Evolutionary conservation across 2,113 vertebrate species (phyloP).

Genomic region (Hiodon tergisus): DNA sequence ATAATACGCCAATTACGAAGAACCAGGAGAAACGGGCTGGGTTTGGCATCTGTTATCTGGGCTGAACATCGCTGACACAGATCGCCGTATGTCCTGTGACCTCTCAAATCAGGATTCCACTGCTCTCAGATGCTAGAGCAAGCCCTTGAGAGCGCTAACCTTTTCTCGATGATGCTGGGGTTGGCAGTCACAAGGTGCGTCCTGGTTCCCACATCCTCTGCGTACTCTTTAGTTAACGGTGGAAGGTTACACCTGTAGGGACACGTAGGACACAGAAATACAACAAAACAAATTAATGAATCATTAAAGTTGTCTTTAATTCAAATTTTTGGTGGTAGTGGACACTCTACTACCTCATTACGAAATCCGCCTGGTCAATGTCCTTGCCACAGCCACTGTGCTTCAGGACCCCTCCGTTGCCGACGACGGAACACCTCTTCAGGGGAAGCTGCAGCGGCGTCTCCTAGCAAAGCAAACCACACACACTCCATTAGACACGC

Average conservation of each 20-base stretch:
- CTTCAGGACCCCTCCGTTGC: conserved; percentile 91
- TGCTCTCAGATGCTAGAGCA: not conserved
- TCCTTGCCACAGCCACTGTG: conserved; percentile 81
- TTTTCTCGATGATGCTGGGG: conserved; percentile 94
- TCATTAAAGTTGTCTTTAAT: not conserved
- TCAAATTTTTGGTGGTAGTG: not conserved
- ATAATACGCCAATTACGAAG: no score
- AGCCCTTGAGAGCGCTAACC: conserved; percentile 55
- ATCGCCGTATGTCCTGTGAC: no score
- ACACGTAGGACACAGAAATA: conserved; percentile 24
- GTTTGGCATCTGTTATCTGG: no score
- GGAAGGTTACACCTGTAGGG: conserved; percentile 87
- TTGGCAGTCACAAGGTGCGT: conserved; percentile 93
- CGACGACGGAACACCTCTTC: conserved; percentile 93
- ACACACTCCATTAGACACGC: conserved; percentile 26
- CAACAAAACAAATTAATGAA: not conserved
- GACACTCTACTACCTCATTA: conserved; percentile 73
- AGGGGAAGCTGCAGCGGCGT: conserved; percentile 84
- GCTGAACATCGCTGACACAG: no score
- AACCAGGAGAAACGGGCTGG: no score
- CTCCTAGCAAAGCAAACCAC: conserved; percentile 71
- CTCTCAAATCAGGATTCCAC: no score
- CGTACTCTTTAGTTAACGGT: conserved; percentile 81
- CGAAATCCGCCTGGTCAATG: conserved; percentile 85
- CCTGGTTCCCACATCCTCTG: conserved; percentile 78